Conservation (phyloP, 2,113 vertebrate genomes). For the Aptenodytes forsteri region DNA sequence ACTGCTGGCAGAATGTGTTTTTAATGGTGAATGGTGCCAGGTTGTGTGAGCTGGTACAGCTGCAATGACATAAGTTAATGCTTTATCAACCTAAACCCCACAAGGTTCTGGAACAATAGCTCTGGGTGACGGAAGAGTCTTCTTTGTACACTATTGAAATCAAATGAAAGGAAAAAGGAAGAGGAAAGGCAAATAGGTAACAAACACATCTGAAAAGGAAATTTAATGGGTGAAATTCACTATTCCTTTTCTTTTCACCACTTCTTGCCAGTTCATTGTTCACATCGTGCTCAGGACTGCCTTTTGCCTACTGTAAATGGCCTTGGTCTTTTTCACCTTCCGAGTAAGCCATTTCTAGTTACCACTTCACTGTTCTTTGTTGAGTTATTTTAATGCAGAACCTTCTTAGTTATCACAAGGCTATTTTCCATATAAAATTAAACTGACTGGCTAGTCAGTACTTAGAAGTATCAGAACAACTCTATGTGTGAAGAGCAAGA, state of each 20-base stretch:
- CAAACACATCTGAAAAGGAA: not conserved
- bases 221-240: not conserved
- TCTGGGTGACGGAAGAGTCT: not conserved
- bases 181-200: not conserved
- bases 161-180: not conserved
- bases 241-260: not conserved
- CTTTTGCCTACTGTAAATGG: not conserved
- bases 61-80: not conserved
- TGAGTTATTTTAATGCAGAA: not conserved
- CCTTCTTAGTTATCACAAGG: not conserved
- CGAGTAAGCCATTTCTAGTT: not conserved
- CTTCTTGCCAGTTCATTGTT: not conserved
- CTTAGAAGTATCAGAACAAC: not conserved
- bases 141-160: not conserved
- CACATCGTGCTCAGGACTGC: not conserved
- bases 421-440: not conserved
- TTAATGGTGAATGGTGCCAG: not conserved
- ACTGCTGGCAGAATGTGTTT: not conserved
- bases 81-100: not conserved
- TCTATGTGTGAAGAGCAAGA: not conserved
- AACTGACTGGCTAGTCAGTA: not conserved
- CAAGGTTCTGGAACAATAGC: not conserved
- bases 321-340: not conserved
- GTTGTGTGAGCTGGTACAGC: not conserved
- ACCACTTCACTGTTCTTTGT: not conserved